phyloP scores from a whole-genome alignment of 2,888 invertebrate genomes.

The Pimpla rufipes region DNA sequence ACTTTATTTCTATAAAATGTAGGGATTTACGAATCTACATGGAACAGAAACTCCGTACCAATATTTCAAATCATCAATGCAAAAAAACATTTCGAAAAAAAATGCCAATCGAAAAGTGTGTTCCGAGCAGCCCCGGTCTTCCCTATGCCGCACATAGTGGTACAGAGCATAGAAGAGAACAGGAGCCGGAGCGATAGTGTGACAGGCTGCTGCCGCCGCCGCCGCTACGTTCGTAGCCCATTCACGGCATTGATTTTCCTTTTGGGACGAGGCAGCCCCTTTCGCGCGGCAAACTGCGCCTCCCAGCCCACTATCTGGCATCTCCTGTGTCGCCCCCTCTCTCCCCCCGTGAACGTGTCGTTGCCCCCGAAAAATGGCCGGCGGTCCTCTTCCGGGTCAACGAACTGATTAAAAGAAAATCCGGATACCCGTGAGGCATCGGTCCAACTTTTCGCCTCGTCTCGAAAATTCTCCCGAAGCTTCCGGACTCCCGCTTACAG shows the following conservation, averaged over 20 bases:
- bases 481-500: conserved; percentile 29
- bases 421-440: conserved; percentile 65
- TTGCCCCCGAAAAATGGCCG: conserved; percentile 69
- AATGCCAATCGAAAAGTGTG: no score
- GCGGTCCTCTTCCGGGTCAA: conserved; percentile 66
- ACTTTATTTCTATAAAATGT: no score
- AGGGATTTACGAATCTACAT: no score
- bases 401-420: conserved; percentile 73
- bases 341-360: conserved; percentile 58
- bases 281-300: conserved; percentile 61
- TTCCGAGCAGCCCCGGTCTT: no score
- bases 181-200: conserved; percentile 69
- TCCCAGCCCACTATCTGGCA: conserved; percentile 58
- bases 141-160: conserved; percentile 36
- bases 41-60: no score
- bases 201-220: conserved; percentile 64
- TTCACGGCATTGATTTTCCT: conserved; percentile 83
- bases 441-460: conserved; percentile 38
- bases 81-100: no score
- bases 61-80: no score
- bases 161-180: conserved; percentile 37
- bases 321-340: conserved; percentile 32
- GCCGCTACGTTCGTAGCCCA: conserved; percentile 74
- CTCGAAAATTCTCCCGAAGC: conserved; percentile 53
- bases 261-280: conserved; percentile 72